A percentile compares a stretch with the other conserved stretches of the same genome.
Evolutionary conservation across 2,888 invertebrate genomes (phyloP).

Genomic region (Lochmaea capreae): DNA sequence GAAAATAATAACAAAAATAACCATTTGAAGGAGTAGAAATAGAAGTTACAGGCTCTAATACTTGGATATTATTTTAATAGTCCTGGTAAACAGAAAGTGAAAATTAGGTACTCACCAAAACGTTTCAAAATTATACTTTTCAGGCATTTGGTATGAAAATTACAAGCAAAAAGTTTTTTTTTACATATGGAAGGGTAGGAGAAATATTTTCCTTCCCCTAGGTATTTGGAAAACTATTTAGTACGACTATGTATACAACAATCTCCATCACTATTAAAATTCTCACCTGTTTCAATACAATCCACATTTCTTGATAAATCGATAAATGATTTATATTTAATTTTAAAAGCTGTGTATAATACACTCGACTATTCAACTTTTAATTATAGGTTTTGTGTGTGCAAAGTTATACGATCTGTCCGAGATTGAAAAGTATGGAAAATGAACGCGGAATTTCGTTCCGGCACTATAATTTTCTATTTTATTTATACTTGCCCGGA

Average conservation of each 20-base stretch:
- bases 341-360: slow-evolving; percentile 3
- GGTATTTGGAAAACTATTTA: no score
- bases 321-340: slow-evolving; percentile 8
- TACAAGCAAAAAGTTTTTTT: no score
- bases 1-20: no score
- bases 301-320: slow-evolving; percentile 13
- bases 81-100: no score
- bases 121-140: no score
- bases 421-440: background rate
- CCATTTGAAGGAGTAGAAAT: no score
- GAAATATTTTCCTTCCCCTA: no score
- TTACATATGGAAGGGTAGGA: no score
- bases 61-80: no score
- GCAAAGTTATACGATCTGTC: background rate
- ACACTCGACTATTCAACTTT: background rate
- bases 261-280: slow-evolving; percentile 2
- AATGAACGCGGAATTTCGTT: background rate
- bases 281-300: background rate
- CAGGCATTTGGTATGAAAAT: no score
- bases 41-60: no score
- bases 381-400: slow-evolving; percentile 9
- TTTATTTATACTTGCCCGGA: background rate
- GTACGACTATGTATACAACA: background rate
- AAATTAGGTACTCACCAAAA: no score
- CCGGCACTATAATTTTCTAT: background rate